Conservation (phyloP, 2,888 invertebrate genomes). For the Melanchra persicariae region DNA sequence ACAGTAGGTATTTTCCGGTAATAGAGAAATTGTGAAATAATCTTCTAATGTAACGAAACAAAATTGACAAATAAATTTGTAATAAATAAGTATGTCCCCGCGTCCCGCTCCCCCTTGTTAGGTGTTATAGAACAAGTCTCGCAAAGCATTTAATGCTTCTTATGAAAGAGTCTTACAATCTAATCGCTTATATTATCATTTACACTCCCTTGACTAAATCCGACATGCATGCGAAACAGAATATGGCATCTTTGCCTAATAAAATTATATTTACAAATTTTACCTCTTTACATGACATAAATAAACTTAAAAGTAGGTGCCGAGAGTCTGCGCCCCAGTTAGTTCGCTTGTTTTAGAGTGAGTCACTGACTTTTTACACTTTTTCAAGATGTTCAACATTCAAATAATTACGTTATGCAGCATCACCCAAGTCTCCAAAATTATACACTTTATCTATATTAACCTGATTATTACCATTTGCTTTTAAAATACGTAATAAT, state of each 20-base stretch:
- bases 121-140: slow-evolving; percentile 20
- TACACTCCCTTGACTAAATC: slow-evolving; percentile 63
- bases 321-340: slow-evolving; percentile 7
- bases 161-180: slow-evolving; percentile 53
- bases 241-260: slow-evolving; percentile 63
- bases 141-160: slow-evolving; percentile 62
- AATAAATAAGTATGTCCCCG: slow-evolving; percentile 54
- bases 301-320: slow-evolving; percentile 18
- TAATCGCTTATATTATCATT: slow-evolving; percentile 59
- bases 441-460: background rate
- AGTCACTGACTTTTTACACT: background rate
- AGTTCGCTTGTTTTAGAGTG: slow-evolving; percentile 8
- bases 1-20: slow-evolving; percentile 48
- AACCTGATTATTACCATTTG: slow-evolving; percentile 9
- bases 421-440: background rate
- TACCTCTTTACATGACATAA: slow-evolving; percentile 30
- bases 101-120: slow-evolving; percentile 6
- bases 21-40: slow-evolving; percentile 31
- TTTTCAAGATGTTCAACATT: slow-evolving; percentile 22
- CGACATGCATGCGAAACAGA: slow-evolving; percentile 55
- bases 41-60: slow-evolving; percentile 34
- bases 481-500: slow-evolving; percentile 11
- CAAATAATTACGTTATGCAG: background rate
- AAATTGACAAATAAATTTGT: slow-evolving; percentile 36
- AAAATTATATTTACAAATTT: slow-evolving; percentile 65